Conservation (phyloP, 2,888 invertebrate species). For the Tortrix viridana region DNA sequence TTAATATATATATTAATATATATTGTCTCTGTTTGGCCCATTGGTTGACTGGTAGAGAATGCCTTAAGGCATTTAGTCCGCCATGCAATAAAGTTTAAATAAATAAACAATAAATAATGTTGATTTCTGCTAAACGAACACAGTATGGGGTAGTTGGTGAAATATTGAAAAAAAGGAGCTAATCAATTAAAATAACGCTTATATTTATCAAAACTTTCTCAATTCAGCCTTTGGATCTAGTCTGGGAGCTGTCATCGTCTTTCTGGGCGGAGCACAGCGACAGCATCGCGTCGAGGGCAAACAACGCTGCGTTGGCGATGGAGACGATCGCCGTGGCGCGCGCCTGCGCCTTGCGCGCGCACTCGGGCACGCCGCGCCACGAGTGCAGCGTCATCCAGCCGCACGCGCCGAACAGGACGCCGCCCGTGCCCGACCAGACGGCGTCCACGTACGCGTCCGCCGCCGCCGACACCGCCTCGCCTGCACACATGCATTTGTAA, state of each 20-base stretch:
- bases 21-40: too few species aligned
- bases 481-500: conserved; percentile 53
- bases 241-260: conserved; percentile 56
- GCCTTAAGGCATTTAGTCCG: too few species aligned
- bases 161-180: neutral
- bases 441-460: conserved; percentile 76
- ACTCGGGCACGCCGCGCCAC: conserved; percentile 13
- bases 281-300: conserved; percentile 63
- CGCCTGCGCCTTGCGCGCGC: conserved; percentile 26
- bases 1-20: too few species aligned
- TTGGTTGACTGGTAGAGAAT: too few species aligned
- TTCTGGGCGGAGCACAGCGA: conserved; percentile 66
- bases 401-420: conserved; percentile 9
- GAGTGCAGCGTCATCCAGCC: conserved; percentile 18
- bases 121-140: too few species aligned
- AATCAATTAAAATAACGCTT: conserved; percentile 34
- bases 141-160: too few species aligned
- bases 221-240: conserved; percentile 45
- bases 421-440: conserved; percentile 72
- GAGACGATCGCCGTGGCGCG: conserved; percentile 19
- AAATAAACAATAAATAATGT: too few species aligned
- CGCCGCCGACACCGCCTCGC: conserved; percentile 71
- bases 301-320: conserved; percentile 51
- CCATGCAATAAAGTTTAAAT: too few species aligned
- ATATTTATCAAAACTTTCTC: conserved; percentile 38